Percentiles rank a stretch among this genome's conserved stretches.
Evolutionary conservation across 2,888 invertebrate genomes (phyloP).

Genomic region (Dyspetes luteomarginatus): DNA sequence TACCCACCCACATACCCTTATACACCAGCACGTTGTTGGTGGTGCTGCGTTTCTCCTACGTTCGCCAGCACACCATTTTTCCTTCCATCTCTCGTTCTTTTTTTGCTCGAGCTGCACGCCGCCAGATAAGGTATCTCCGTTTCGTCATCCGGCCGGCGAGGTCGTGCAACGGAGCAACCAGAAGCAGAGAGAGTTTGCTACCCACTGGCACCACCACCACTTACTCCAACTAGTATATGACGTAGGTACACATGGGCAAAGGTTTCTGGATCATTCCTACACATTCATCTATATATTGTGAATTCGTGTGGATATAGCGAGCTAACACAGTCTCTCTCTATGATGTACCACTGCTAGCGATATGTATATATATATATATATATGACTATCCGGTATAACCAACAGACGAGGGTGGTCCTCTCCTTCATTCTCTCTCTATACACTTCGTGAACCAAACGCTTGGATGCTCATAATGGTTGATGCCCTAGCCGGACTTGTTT

Average conservation of each 20-base stretch:
- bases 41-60: conserved; percentile 45
- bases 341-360: conserved; percentile 41
- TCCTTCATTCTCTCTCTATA: conserved; percentile 22
- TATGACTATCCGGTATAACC: conserved; percentile 27
- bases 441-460: conserved; percentile 25
- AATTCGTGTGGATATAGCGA: conserved; percentile 4
- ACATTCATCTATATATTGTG: conserved; percentile 7
- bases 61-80: conserved; percentile 62
- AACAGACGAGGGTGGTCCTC: conserved; percentile 21
- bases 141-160: conserved; percentile 68
- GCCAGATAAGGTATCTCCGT: conserved; percentile 70
- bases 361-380: conserved; percentile 5
- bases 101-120: conserved; percentile 70
- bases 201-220: conserved; percentile 5
- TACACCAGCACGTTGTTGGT: conserved; percentile 26
- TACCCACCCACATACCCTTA: conserved; percentile 19
- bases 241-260: conserved; percentile 15
- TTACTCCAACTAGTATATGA: conserved; percentile 1
- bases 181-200: conserved; percentile 32
- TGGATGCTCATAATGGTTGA: conserved; percentile 40
- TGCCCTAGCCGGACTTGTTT: conserved; percentile 38
- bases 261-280: conserved; percentile 48
- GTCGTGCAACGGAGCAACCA: conserved; percentile 57
- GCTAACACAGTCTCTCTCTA: conserved; percentile 37
- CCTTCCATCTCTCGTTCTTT: conserved; percentile 62